Evolutionary conservation across 2,888 invertebrate species (phyloP), one percentile per base, ranked within the genome.

Genomic region (Spicauda simplicius): DNA sequence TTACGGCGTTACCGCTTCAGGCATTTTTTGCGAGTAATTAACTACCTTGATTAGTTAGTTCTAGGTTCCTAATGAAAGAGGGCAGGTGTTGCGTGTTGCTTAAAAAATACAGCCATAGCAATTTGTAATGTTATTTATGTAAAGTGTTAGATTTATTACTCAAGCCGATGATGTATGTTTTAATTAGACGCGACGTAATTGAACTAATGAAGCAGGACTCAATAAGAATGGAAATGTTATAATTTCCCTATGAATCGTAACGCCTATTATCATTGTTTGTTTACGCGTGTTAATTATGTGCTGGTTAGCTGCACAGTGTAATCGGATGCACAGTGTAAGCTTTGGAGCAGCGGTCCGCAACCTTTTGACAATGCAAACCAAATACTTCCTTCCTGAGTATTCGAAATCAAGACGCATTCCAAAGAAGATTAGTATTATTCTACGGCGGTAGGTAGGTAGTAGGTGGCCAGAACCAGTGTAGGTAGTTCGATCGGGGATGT

Each of bases 191-290:
- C 50, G 60, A 19, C 30, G 54, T 50, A 16, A 45, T 62, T 25
- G 45, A 55, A 54, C 41, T 62, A 62, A 45, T 25, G 41, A 62
- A 12, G 54, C 62, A 54, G 62, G 16, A 54, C 52, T 14, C 25
- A 54, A 45, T 55, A 33, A 20, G 2, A 54, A 45, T 62, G 62
- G 25, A 54, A 62, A 62, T 62, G 37, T 20, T 33, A 54, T 62
- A 30, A 33, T 45, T 48, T 59, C n/a, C 53, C 52, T 52, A 53
- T 53, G 18, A 52, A 19, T 12, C 30, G 59, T 50, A 50, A 60
- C 30, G 16, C 0, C 61, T 12, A 41, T 45, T 50, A 59, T 41
- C 37, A 18, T 16, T 63, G 37, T 63, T 57, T 52, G 37, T 57
- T 52, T 64, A 52, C 25, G 37, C n/a, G 52, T 33, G 19, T 16